Conservation (phyloP, 35 echinoderm and acorn worm species). For the Apostichopus japonicus region DNA sequence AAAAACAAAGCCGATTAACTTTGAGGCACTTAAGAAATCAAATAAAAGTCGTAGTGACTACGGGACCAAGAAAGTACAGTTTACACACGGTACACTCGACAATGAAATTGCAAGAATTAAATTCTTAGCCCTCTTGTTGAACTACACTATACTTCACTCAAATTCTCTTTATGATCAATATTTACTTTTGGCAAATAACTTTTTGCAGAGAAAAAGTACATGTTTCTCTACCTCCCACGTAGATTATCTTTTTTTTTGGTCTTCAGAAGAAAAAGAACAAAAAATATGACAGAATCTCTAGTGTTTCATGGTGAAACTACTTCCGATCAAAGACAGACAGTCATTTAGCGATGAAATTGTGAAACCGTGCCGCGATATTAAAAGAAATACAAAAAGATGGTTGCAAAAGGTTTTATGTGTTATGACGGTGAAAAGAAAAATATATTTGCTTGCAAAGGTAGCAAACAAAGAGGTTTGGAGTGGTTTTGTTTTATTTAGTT, state of each 20-base stretch:
- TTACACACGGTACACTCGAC: not conserved
- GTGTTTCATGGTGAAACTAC: not conserved
- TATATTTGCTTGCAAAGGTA: too few species aligned
- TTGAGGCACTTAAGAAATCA: not conserved
- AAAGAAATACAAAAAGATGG: too few species aligned
- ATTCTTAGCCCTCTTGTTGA: too few species aligned
- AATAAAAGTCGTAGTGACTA: not conserved
- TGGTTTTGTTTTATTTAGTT: too few species aligned
- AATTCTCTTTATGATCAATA: slow-evolving; percentile 1
- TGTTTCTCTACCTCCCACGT: slow-evolving; percentile 23
- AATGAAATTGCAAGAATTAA: too few species aligned
- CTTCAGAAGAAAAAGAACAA: not conserved
- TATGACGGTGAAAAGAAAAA: too few species aligned
- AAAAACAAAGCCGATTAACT: not conserved
- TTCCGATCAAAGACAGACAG: not conserved
- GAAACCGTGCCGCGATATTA: not conserved
- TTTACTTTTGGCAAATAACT: slow-evolving; percentile 38
- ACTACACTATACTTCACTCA: not conserved
- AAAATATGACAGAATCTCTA: not conserved
- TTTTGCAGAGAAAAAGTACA: not conserved
- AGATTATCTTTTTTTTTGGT: not conserved
- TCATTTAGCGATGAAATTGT: not conserved
- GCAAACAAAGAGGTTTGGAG: too few species aligned
- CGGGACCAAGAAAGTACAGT: not conserved
- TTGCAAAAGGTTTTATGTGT: too few species aligned